These are phyloP conservation scores for Nephila pilipes DNA, from an alignment of 1,140 invertebrate species.

Conservation along the genomic window DNA sequence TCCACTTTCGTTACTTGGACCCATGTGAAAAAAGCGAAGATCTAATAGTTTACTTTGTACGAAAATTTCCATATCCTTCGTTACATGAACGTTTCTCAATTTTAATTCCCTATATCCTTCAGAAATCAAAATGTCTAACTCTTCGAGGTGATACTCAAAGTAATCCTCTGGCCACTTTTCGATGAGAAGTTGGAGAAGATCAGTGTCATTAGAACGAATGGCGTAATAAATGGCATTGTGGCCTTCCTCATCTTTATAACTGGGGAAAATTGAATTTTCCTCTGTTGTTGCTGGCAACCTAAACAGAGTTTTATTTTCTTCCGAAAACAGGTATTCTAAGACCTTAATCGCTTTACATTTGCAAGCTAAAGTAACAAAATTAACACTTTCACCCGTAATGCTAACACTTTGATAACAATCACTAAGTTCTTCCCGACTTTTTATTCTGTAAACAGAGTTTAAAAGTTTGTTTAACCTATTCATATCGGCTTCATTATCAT, in stretches of 20 bases:
- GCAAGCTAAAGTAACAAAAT: not conserved
- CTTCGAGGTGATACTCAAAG: not conserved
- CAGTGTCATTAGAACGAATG: constrained; percentile 21
- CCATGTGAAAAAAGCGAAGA: not conserved
- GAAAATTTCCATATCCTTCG: not conserved
- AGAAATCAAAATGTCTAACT: constrained; percentile 41
- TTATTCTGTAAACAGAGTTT: not conserved
- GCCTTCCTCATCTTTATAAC: constrained; percentile 4
- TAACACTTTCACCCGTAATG: not conserved
- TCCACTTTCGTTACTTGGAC: not conserved
- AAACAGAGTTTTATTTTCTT: not conserved
- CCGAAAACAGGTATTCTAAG: not conserved
- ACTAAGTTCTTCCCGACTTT: not conserved
- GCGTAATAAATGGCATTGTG: constrained; percentile 68
- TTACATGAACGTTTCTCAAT: not conserved
- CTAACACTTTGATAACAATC: not conserved
- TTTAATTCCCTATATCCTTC: not conserved
- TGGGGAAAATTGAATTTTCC: not conserved
- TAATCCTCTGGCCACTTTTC: constrained; percentile 39
- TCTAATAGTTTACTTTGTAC: not conserved
- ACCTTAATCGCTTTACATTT: not conserved
- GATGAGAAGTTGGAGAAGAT: constrained; percentile 45
- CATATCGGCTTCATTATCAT: not conserved
- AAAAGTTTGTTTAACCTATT: not conserved
- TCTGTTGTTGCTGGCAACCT: too few relatives aligned